These are phyloP conservation scores for Muscicapa striata DNA, from an alignment of 2,797 vertebrate species.

Conservation along the genomic window DNA sequence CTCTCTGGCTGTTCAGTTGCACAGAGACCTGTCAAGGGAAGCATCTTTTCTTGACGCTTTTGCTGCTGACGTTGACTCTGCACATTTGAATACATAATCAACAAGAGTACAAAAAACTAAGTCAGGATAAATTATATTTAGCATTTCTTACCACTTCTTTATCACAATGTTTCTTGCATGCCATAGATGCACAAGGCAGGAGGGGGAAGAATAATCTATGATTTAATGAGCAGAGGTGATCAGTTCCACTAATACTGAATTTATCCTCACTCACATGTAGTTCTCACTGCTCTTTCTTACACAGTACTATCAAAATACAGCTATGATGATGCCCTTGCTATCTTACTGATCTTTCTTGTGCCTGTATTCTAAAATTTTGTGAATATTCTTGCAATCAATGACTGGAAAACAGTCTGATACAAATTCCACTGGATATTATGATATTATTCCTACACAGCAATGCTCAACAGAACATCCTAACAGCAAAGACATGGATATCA, in stretches of 20 bases:
- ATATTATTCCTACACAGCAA: background rate
- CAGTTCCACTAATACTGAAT: background rate
- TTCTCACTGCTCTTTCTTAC: background rate
- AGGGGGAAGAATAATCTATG: background rate
- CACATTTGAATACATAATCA: background rate
- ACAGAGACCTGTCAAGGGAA: conserved; percentile 70
- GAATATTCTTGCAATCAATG: background rate
- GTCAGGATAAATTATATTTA: background rate
- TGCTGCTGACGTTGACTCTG: conserved; percentile 91
- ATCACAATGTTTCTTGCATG: background rate
- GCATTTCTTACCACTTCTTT: background rate
- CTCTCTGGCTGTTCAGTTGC: conserved; percentile 54
- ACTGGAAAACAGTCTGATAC: background rate
- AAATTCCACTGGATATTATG: background rate
- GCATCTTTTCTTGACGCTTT: conserved; percentile 82
- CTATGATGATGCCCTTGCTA: background rate
- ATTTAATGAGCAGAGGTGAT: background rate
- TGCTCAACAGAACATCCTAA: background rate
- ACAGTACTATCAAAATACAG: background rate
- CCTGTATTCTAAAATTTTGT: background rate
- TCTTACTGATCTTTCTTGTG: background rate
- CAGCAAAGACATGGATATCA: background rate
- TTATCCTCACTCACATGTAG: background rate
- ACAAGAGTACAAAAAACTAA: background rate
- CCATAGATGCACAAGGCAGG: background rate